These are phyloP conservation scores for Aradophagus sp. DNA, from an alignment of 1,140 invertebrate genomes.

Conservation along the genomic window DNA sequence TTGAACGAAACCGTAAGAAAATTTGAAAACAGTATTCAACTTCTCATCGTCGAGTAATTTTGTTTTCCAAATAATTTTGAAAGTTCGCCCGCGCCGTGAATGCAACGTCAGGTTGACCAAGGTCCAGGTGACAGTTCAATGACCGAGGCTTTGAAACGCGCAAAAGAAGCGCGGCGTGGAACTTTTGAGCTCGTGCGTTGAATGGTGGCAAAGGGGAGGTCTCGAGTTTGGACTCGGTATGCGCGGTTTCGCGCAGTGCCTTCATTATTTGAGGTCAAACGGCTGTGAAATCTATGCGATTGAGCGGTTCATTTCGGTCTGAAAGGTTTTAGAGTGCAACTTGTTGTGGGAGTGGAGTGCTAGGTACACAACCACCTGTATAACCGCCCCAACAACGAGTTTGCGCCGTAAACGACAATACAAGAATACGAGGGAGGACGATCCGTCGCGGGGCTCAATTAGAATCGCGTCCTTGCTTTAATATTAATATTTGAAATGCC, in stretches of 20 bases:
- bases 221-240: constrained; percentile 5
- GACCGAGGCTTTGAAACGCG: constrained; percentile 30
- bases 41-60: too few relatives aligned
- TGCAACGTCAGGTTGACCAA: constrained; percentile 24
- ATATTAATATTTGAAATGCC: constrained; percentile 2
- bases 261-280: constrained; percentile 39
- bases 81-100: constrained; percentile 4
- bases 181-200: constrained; percentile 21
- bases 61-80: too few relatives aligned
- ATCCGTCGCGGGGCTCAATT: constrained; percentile 1
- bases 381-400: constrained; percentile 41
- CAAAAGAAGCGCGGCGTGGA: constrained; percentile 7
- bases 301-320: constrained; percentile 40
- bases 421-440: constrained; percentile 24
- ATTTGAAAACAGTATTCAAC: too few relatives aligned
- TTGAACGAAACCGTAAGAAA: too few relatives aligned
- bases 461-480: constrained; percentile 1
- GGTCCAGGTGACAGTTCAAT: constrained; percentile 41
- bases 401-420: constrained; percentile 40
- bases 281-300: constrained; percentile 37
- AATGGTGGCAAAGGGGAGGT: constrained; percentile 12
- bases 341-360: constrained; percentile 43
- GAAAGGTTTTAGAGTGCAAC: constrained; percentile 41
- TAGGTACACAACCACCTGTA: constrained; percentile 51
- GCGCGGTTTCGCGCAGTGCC: constrained; percentile 12